Evolutionary conservation across 2,888 invertebrate species (phyloP).

Genomic region (Clunio marinus): DNA sequence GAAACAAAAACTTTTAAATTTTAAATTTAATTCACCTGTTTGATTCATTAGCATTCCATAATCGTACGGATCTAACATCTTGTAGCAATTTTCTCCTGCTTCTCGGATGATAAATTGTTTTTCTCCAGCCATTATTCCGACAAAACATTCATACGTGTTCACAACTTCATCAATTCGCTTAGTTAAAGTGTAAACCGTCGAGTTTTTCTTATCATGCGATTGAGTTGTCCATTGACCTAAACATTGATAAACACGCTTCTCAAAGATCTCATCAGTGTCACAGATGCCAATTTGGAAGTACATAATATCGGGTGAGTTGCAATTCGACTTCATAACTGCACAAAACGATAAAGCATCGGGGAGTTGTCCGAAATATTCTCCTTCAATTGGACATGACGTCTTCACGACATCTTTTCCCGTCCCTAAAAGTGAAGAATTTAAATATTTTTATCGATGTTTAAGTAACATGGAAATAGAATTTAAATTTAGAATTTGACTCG

Average conservation of each 20-base stretch:
- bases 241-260: constrained; percentile 63
- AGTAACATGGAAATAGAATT: constrained; percentile 32
- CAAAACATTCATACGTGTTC: constrained; percentile 60
- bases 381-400: constrained; percentile 62
- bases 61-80: constrained; percentile 56
- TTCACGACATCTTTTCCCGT: constrained; percentile 43
- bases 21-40: constrained; percentile 48
- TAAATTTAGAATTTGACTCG: constrained; percentile 25
- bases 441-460: too few species aligned
- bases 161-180: constrained; percentile 56
- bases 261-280: constrained; percentile 57
- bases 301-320: constrained; percentile 62
- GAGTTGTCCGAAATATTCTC: constrained; percentile 61
- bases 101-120: constrained; percentile 63
- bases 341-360: constrained; percentile 59
- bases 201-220: constrained; percentile 54
- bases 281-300: constrained; percentile 63
- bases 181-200: constrained; percentile 61
- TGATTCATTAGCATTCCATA: constrained; percentile 61
- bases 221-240: constrained; percentile 64
- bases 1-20: neutral
- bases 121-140: constrained; percentile 56
- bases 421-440: too few species aligned
- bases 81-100: constrained; percentile 62
- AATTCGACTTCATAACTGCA: constrained; percentile 62